Evolutionary conservation across 2,113 vertebrate species (phyloP).

Genomic region (Genyomyrus donnyi): DNA sequence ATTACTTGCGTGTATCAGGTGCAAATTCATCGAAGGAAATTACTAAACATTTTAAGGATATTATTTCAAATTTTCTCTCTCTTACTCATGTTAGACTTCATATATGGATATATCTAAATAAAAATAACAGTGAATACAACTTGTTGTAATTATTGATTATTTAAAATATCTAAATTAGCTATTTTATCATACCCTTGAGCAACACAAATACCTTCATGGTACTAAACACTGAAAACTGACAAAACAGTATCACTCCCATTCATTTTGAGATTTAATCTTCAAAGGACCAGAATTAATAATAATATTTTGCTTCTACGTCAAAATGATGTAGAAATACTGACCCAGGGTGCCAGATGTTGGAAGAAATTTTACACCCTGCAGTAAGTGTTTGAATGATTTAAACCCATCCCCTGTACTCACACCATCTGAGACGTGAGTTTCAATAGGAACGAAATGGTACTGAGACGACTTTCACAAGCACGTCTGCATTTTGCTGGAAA

Average conservation of each 20-base stretch:
- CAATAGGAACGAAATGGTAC: not conserved
- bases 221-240: not conserved
- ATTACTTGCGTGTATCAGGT: not conserved
- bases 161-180: not conserved
- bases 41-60: not conserved
- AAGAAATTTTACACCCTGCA: not conserved
- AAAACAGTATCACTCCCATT: not conserved
- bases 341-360: not conserved
- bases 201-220: not conserved
- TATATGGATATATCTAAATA: not conserved
- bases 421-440: not conserved
- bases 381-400: not conserved
- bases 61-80: not conserved
- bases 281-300: not conserved
- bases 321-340: not conserved
- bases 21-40: not conserved
- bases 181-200: not conserved
- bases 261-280: not conserved
- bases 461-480: not conserved
- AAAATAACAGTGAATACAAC: not conserved
- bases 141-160: not conserved
- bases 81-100: not conserved
- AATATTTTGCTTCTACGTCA: not conserved
- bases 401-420: not conserved
- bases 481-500: not conserved